Evolutionary conservation across 2,888 invertebrate genomes (phyloP).

Genomic region (Eustalomyia histrio): DNA sequence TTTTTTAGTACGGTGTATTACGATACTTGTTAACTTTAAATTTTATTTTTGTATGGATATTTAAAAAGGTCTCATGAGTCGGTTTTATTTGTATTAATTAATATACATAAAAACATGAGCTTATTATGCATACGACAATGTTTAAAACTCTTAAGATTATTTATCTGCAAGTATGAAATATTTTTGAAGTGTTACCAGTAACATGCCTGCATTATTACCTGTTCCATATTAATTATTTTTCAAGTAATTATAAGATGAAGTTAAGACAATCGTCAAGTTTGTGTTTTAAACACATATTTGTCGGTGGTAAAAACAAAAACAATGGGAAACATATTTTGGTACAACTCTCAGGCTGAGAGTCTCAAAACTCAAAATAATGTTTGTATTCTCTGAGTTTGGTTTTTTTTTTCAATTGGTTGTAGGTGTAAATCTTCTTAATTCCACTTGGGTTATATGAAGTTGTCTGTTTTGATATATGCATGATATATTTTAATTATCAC

Average conservation of each 20-base stretch:
- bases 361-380: no score
- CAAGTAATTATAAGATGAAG: neutral
- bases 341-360: no score
- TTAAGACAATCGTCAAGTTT: neutral
- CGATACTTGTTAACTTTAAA: neutral
- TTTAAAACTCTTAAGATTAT: slow-evolving; percentile 48
- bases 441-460: no score
- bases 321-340: no score
- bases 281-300: neutral
- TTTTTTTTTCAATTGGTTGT: no score
- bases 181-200: slow-evolving; percentile 32
- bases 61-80: slow-evolving; percentile 51
- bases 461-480: no score
- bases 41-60: neutral
- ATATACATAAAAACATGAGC: slow-evolving; percentile 60
- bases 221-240: slow-evolving; percentile 46
- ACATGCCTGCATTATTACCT: slow-evolving; percentile 40
- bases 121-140: slow-evolving; percentile 53
- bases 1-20: neutral
- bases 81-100: slow-evolving; percentile 60
- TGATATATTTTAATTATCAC: no score
- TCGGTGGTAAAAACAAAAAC: no score
- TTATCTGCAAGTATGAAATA: slow-evolving; percentile 48
- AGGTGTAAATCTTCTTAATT: no score
- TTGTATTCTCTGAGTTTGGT: no score